Evolutionary conservation across 1,140 invertebrate species (phyloP).

Genomic region (Stegodyphus dumicola): DNA sequence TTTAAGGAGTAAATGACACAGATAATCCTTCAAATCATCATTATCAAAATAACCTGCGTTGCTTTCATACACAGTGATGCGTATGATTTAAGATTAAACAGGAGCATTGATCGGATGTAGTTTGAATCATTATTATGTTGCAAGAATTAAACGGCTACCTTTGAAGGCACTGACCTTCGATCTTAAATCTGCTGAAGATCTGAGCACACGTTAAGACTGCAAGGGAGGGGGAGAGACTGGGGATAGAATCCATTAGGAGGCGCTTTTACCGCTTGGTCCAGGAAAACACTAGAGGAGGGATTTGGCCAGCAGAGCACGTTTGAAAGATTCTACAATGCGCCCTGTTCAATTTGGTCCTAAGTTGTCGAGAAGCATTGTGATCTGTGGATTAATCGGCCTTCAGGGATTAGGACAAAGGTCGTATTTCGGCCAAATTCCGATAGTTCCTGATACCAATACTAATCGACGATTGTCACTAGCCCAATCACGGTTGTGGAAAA

Average conservation of each 20-base stretch:
- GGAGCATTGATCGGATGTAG: too few relatives aligned
- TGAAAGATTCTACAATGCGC: conserved; percentile 42
- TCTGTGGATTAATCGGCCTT: conserved; percentile 49
- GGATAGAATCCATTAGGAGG: conserved; percentile 26
- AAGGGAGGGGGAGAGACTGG: conserved; percentile 2
- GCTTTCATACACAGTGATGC: too few relatives aligned
- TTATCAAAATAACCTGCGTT: too few relatives aligned
- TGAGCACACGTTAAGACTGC: conserved; percentile 9
- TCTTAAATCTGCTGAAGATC: neutral
- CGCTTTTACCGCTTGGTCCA: conserved; percentile 7
- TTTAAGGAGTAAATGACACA: too few relatives aligned
- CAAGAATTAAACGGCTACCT: neutral
- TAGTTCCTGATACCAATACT: conserved; percentile 45
- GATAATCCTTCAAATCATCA: too few relatives aligned
- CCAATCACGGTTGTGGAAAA: conserved; percentile 9
- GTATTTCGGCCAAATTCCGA: conserved; percentile 31
- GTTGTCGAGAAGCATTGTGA: conserved; percentile 50
- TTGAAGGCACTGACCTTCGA: neutral
- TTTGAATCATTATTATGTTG: too few relatives aligned
- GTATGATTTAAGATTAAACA: neutral
- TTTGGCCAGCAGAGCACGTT: conserved; percentile 37
- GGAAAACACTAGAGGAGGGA: conserved; percentile 18
- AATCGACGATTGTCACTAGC: conserved; percentile 42
- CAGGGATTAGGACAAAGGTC: conserved; percentile 29
- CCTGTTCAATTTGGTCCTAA: conserved; percentile 49